Conservation (phyloP, 37 sponge, comb jelly and placozoan genomes). For the Spongia lamella region DNA sequence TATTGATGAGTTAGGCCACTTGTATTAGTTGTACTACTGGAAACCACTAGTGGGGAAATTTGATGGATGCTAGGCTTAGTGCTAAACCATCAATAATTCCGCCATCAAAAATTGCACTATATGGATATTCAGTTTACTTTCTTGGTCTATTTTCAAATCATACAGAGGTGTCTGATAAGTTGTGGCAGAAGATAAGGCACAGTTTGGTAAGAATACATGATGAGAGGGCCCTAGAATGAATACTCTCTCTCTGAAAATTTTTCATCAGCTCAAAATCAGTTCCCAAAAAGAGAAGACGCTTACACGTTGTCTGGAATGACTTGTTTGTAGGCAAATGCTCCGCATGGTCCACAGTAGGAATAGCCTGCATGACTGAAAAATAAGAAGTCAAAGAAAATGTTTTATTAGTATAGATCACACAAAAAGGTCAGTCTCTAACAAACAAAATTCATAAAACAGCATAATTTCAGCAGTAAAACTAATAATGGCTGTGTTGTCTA, state of each 20-base stretch:
- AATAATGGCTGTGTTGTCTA: no score
- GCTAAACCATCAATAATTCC: neutral
- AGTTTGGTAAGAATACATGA: constrained; percentile 80
- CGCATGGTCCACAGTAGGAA: constrained; percentile 85
- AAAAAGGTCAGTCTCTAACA: no score
- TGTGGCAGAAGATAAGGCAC: constrained; percentile 75
- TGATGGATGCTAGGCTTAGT: no score
- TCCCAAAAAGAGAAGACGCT: neutral
- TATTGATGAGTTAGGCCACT: neutral
- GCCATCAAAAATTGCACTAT: neutral
- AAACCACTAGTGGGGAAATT: neutral
- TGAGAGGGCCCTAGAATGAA: constrained; percentile 92
- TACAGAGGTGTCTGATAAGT: constrained; percentile 93
- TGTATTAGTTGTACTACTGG: neutral
- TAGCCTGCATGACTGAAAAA: constrained; percentile 91
- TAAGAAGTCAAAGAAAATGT: neutral
- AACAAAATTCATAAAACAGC: no score
- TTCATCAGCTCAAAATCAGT: neutral
- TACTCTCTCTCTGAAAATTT: constrained; percentile 65
- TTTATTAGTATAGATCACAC: no score
- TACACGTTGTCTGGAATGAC: constrained; percentile 80
- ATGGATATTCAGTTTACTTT: constrained; percentile 49
- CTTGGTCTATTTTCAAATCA: constrained; percentile 70
- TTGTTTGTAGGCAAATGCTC: constrained; percentile 89
- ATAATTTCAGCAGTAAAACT: neutral